phyloP scores from a whole-genome alignment of 2,888 invertebrate species.

The Caenorhabditis sp. region DNA sequence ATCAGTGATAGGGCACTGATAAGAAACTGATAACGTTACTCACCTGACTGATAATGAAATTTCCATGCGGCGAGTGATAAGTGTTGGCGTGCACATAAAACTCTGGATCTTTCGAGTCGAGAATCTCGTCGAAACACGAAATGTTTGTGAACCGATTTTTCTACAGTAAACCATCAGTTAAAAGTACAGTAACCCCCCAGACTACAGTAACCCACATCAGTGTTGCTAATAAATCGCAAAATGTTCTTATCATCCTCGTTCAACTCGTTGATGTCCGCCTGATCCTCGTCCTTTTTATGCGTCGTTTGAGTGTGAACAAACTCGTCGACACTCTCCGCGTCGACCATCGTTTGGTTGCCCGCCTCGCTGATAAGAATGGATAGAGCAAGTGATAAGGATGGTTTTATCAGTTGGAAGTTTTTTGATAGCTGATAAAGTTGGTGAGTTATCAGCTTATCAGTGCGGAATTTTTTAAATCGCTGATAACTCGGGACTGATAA shows the following conservation, averaged over 20 bases:
- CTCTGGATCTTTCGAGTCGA: slow-evolving; percentile 43
- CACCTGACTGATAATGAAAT: slow-evolving; percentile 47
- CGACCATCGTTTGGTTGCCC: slow-evolving; percentile 49
- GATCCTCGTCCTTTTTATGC: slow-evolving; percentile 27
- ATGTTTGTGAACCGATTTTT: slow-evolving; percentile 56
- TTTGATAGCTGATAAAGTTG: no score
- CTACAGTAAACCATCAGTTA: slow-evolving; percentile 32
- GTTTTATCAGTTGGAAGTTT: no score
- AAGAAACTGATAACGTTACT: no score
- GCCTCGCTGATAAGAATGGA: background rate
- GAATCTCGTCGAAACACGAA: slow-evolving; percentile 52
- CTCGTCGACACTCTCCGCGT: slow-evolving; percentile 61
- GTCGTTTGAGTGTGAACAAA: slow-evolving; percentile 62
- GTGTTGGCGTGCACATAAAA: slow-evolving; percentile 62
- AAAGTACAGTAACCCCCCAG: background rate
- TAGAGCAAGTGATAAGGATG: no score
- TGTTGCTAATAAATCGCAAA: slow-evolving; percentile 45
- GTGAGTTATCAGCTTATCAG: no score
- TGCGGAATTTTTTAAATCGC: no score
- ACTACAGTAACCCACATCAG: no score
- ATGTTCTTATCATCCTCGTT: slow-evolving; percentile 45
- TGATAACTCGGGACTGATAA: no score
- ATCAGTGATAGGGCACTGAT: no score
- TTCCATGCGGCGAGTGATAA: slow-evolving; percentile 50
- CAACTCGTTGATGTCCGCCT: slow-evolving; percentile 48